These are phyloP conservation scores for Pterois miles DNA, from an alignment of 2,797 vertebrate species.

Conservation along the genomic window DNA sequence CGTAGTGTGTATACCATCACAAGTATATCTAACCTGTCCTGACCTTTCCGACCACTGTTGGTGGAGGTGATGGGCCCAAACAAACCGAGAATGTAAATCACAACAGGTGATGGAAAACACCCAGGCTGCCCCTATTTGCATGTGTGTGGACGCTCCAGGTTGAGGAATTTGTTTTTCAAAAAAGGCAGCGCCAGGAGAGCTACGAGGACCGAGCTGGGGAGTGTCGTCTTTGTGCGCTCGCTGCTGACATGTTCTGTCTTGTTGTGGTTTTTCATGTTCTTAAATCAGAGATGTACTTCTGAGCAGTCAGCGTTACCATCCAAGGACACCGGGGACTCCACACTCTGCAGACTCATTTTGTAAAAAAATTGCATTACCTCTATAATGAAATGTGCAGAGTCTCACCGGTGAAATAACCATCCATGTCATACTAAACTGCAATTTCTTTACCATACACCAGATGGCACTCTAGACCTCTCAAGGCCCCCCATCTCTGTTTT, in stretches of 20 bases:
- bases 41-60: conserved; percentile 43
- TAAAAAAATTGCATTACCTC: neutral
- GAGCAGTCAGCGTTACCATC: neutral
- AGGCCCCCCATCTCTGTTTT: neutral
- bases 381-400: neutral
- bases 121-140: conserved; percentile 79
- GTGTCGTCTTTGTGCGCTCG: neutral
- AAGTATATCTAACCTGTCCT: conserved; percentile 20
- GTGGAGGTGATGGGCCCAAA: conserved; percentile 32
- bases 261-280: neutral
- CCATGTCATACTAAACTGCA: neutral
- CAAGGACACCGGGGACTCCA: neutral
- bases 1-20: neutral
- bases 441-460: conserved; percentile 50
- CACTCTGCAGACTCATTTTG: neutral
- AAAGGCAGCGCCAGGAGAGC: conserved; percentile 43
- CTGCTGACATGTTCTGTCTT: neutral
- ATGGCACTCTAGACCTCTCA: conserved; percentile 62
- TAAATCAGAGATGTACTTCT: neutral
- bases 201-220: neutral
- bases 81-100: conserved; percentile 82
- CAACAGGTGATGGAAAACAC: conserved; percentile 80
- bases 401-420: neutral
- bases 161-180: conserved; percentile 86
- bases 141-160: conserved; percentile 68